Evolutionary conservation across 1,140 invertebrate species (phyloP), one percentile per base, ranked within the genome.

Genomic region (Metopolophium dirhodum): DNA sequence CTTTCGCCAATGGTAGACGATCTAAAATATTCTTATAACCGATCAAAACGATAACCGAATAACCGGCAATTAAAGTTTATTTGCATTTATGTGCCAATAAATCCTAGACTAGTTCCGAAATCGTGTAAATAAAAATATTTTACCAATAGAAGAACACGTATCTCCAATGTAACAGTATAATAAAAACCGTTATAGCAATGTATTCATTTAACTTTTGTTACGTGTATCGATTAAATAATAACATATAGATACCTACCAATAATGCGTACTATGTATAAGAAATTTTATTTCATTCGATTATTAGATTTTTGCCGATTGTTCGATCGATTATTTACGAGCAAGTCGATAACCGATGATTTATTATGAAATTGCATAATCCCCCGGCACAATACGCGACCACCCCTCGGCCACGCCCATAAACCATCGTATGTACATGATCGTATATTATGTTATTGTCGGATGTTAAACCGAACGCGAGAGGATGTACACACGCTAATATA

Each of bases 321-420:
- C 61, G n/a, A 77, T n/a, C 61, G 61, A 35, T n/a, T n/a, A 77
- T 77, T 77, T 77, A 77, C 14, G 30, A 68, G 11, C 30, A n/a
- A 68, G 61, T n/a, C 30, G 61, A 68, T 68, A 68, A 68, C 61
- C 61, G 61, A 68, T 68, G 61, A 68, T 68, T 68, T 68, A 68
- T 68, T n/a, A 68, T 6, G 30, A n/a, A 68, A 68, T 68, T n/a
- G 61, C 30, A 68, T 68, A 68, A 68, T 68, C 61, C 61, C 61
- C 61, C 61, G 6, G 11, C 61, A n/a, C 61, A 18, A 68, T 68
- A 68, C 30, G 4, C 61, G 61, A 68, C 30, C 61, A n/a, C 30
- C 61, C 61, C 61, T 68, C 61, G 30, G 30, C 14, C 30, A 68
- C 61, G 30, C 61, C 61, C 61, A 68, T n/a, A 68, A 68, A 68